Evolutionary conservation across 2,888 invertebrate species (phyloP).

Genomic region (Ditula angustiorana): DNA sequence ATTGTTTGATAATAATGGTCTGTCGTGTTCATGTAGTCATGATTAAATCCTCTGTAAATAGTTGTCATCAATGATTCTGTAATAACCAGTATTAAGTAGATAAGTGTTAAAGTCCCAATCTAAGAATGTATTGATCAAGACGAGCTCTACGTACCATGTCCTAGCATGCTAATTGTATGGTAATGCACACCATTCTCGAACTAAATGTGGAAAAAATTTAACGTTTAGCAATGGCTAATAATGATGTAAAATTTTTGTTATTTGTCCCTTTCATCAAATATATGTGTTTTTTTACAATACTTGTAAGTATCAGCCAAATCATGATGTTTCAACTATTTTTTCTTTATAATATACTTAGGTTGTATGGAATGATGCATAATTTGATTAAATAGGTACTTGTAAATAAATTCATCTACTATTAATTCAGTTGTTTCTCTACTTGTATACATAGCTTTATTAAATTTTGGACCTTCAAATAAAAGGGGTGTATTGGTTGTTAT

Average conservation of each 20-base stretch:
- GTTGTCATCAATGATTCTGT: constrained; percentile 46
- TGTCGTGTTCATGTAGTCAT: constrained; percentile 8
- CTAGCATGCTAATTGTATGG: no score
- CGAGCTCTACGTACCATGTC: no score
- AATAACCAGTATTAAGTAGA: constrained; percentile 55
- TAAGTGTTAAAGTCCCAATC: constrained; percentile 70
- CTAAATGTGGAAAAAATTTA: not conserved
- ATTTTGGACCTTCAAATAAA: not conserved
- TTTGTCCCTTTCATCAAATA: not conserved
- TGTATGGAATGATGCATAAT: constrained; percentile 15
- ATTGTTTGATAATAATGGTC: constrained; percentile 1
- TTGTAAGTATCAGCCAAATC: not conserved
- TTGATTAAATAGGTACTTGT: constrained; percentile 50
- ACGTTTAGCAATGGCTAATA: not conserved
- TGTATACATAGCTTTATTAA: not conserved
- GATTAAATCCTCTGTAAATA: constrained; percentile 28
- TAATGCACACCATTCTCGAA: no score
- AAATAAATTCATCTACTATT: constrained; percentile 69
- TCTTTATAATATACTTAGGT: constrained; percentile 8
- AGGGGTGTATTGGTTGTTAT: not conserved
- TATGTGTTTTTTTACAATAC: constrained; percentile 7
- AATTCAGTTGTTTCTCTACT: constrained; percentile 55
- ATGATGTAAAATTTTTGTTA: not conserved
- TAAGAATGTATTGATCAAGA: constrained; percentile 61
- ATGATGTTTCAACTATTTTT: constrained; percentile 23